Conservation (phyloP, 2,797 vertebrate species). For the Myoxocephalus aenaeus region DNA sequence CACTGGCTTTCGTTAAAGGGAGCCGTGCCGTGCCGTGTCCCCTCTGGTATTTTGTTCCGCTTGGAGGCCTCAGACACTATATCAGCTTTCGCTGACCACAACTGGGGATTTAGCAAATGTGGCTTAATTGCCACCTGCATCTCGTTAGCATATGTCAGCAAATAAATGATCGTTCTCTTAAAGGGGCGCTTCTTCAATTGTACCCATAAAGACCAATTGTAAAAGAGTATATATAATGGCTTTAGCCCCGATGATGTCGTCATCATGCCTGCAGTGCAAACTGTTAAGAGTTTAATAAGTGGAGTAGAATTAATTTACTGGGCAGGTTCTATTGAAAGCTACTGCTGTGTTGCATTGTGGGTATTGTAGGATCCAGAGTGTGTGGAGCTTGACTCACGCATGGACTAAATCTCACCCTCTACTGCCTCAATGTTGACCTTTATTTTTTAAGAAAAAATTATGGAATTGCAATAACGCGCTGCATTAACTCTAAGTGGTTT, state of each 20-base stretch:
- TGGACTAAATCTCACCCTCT: background rate
- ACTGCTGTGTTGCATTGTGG: background rate
- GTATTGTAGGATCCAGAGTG: background rate
- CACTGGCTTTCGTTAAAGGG: slow-evolving; percentile 8
- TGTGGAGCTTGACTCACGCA: background rate
- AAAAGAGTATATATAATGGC: background rate
- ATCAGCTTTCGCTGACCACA: background rate
- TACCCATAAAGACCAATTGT: too few relatives aligned
- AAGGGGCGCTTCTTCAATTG: too few relatives aligned
- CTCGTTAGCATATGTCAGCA: background rate
- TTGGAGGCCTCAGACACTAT: background rate
- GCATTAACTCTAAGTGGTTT: background rate
- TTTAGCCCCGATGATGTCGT: background rate
- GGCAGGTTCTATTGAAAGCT: background rate
- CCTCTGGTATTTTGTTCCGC: slow-evolving; percentile 4
- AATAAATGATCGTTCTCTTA: background rate
- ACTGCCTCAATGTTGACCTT: background rate
- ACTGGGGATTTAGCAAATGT: background rate
- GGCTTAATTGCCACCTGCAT: background rate
- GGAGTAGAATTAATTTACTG: background rate
- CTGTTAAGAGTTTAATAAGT: background rate
- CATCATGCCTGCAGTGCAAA: background rate
- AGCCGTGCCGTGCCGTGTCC: background rate
- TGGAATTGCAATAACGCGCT: background rate
- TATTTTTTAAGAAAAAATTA: background rate